Conservation (phyloP, 2,888 invertebrate species). For the Torymus tubicola region DNA sequence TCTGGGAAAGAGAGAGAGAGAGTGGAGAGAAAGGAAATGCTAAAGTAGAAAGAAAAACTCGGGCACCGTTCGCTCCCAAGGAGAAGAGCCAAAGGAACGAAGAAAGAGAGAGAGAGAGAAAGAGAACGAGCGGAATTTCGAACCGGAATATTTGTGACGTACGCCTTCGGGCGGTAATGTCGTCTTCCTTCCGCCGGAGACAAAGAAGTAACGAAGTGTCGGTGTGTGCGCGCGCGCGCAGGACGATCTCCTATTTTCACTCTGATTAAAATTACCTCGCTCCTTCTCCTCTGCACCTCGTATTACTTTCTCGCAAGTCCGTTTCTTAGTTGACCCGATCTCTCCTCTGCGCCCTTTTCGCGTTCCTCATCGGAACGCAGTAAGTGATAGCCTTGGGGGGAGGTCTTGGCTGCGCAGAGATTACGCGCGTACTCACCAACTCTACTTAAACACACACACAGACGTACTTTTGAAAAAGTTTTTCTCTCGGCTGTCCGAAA, state of each 20-base stretch:
- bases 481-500: too few relatives aligned
- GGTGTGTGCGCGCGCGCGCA: too few relatives aligned
- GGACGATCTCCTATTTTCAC: neutral
- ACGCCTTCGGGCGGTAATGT: neutral
- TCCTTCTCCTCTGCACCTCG: neutral
- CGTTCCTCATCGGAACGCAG: neutral
- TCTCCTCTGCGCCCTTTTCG: neutral
- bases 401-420: too few relatives aligned
- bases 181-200: neutral
- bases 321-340: neutral
- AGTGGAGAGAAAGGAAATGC: constrained; percentile 3
- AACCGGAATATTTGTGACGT: constrained; percentile 24
- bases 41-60: constrained; percentile 17
- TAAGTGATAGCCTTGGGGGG: too few relatives aligned
- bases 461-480: too few relatives aligned
- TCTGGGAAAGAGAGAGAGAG: too few relatives aligned
- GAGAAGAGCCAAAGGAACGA: neutral
- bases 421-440: too few relatives aligned
- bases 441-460: too few relatives aligned
- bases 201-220: constrained; percentile 31
- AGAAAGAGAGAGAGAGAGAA: constrained; percentile 18
- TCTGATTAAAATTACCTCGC: constrained; percentile 6
- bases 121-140: constrained; percentile 31
- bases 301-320: neutral
- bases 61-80: neutral